A percentile compares a stretch with the other conserved stretches of the same genome.
Evolutionary conservation across 1,140 invertebrate genomes (phyloP).

Genomic region (Dysdera silvatica): DNA sequence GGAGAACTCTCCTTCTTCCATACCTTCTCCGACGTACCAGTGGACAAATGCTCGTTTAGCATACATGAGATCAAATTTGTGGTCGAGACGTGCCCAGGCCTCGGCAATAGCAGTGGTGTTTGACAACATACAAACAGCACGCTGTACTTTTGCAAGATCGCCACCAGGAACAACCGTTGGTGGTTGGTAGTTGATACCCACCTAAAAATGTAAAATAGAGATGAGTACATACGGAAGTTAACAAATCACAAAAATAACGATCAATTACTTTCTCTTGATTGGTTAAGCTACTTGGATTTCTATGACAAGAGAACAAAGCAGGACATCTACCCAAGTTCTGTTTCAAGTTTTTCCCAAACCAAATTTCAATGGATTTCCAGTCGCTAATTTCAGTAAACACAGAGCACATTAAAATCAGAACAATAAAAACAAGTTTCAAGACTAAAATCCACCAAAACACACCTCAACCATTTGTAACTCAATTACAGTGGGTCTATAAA

Average conservation of each 20-base stretch:
- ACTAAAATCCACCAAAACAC: no score
- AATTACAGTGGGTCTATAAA: no score
- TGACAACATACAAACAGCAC: constrained; percentile 71
- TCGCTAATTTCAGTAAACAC: no score
- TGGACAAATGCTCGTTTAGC: constrained; percentile 50
- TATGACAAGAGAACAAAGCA: no score
- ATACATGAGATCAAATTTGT: constrained; percentile 56
- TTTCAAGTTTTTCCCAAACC: no score
- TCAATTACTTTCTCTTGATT: no score
- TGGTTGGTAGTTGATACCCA: constrained; percentile 68
- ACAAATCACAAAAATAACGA: not conserved
- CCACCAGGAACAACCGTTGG: constrained; percentile 75
- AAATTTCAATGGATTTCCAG: no score
- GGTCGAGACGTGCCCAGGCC: constrained; percentile 53
- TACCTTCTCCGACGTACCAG: constrained; percentile 44
- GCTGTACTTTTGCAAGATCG: constrained; percentile 72
- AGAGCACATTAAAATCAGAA: no score
- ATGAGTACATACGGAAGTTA: not conserved
- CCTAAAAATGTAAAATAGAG: constrained; percentile 31
- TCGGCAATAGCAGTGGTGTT: constrained; percentile 67
- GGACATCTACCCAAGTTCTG: no score
- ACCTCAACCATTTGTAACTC: no score
- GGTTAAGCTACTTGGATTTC: no score
- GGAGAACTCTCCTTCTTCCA: constrained; percentile 39
- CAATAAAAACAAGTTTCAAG: no score